phyloP scores from a whole-genome alignment of 2,888 invertebrate species.

The Coelinius sp. region DNA sequence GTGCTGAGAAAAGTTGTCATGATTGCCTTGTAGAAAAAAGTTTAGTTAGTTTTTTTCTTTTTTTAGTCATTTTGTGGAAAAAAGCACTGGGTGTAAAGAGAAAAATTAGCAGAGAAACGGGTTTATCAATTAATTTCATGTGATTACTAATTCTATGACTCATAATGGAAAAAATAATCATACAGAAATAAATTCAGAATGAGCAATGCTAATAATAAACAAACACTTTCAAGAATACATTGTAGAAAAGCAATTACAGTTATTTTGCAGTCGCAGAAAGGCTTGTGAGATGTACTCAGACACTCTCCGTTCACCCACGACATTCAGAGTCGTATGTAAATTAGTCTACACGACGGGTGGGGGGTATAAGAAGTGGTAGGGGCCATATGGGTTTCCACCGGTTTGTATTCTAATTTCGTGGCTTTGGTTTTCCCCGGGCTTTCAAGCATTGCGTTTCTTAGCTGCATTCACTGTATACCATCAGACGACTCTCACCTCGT shows the following conservation, averaged over 20 bases:
- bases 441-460: constrained; percentile 54
- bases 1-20: constrained; percentile 52
- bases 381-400: constrained; percentile 55
- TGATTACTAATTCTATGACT: neutral
- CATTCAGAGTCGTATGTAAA: constrained; percentile 34
- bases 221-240: neutral
- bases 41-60: neutral
- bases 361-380: constrained; percentile 51
- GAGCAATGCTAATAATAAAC: neutral
- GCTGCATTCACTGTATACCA: constrained; percentile 51
- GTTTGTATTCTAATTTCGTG: constrained; percentile 38
- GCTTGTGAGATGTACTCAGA: constrained; percentile 26
- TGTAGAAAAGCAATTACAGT: constrained; percentile 7
- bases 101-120: neutral
- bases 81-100: neutral
- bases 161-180: neutral
- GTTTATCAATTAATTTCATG: neutral
- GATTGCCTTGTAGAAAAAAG: constrained; percentile 33
- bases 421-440: constrained; percentile 17
- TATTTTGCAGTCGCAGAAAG: neutral
- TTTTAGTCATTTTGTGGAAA: neutral
- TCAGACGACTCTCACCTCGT: constrained; percentile 25
- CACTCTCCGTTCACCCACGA: constrained; percentile 12
- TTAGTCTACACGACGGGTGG: constrained; percentile 51
- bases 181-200: neutral